Evolutionary conservation across 2,113 vertebrate genomes (phyloP).

Genomic region (Motacilla tschutschensis): DNA sequence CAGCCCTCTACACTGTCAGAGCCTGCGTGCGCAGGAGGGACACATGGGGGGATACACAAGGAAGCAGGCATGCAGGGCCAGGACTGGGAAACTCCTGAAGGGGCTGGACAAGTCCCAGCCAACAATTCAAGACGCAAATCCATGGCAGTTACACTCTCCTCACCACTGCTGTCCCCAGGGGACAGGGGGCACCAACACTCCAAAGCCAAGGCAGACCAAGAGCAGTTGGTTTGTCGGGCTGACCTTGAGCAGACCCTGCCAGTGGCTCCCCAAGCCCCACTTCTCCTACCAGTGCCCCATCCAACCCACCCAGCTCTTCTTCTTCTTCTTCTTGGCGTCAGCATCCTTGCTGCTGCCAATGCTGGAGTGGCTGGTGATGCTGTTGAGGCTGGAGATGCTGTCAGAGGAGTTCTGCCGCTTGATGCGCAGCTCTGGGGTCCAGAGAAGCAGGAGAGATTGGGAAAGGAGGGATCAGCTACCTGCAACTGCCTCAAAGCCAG

Average conservation of each 20-base stretch:
- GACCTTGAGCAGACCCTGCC: background rate
- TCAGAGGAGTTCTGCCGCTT: constrained; percentile 94
- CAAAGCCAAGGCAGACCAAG: background rate
- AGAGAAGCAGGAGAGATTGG: background rate
- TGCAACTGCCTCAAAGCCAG: fast-evolving
- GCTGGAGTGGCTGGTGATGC: constrained; percentile 93
- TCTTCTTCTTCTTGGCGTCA: constrained; percentile 95
- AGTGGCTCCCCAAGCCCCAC: background rate
- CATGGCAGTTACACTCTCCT: background rate
- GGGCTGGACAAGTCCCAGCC: background rate
- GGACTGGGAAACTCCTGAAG: background rate
- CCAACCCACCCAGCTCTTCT: constrained; percentile 91
- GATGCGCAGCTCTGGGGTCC: constrained; percentile 82
- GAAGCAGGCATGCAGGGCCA: background rate
- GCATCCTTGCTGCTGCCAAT: constrained; percentile 89
- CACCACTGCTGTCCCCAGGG: background rate
- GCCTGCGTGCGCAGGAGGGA: background rate
- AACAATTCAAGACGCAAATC: background rate
- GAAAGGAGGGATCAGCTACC: background rate
- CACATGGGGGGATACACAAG: background rate
- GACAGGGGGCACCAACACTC: background rate
- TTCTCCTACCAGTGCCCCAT: background rate
- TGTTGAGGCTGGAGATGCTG: constrained; percentile 95
- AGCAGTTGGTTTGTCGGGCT: background rate
- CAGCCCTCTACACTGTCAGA: background rate